Evolutionary conservation across 2,113 vertebrate genomes (phyloP), one percentile per base, ranked within the genome.

Genomic region (Corythaixoides concolor): DNA sequence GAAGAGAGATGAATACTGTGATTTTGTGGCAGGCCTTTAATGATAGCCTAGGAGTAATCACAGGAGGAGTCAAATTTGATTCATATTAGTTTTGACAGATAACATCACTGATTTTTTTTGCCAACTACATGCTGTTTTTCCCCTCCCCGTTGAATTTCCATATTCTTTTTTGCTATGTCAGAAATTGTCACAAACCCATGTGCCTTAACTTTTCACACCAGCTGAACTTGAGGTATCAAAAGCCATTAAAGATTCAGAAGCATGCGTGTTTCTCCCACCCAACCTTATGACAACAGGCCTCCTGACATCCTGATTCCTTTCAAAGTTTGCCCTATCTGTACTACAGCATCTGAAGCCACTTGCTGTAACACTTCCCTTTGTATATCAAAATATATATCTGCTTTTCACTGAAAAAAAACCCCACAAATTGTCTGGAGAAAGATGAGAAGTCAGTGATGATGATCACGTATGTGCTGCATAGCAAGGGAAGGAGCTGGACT

Each of bases 261-360:
- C 23, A 5, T 12, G 6, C 8, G 9, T 11, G 24, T 19, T 3
- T 8, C 3, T 1, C 23, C 11, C 23, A 41, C 43, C 5, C 49
- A 56, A 23, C 14, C 6, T 33, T 43, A 45, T 2, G 7, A 15
- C 32, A 66, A 14, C 33, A 35, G 30, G 27, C 26, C 7, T 22
- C 28, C 60, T 60, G 32, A 15, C 15, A 24, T 41, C 45, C 30
- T 4, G 27, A 64, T 39, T 43, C 11, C 20, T n/a, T 35, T 33
- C 64, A 60, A 39, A 18, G 4, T 27, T 66, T 59, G 12, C 28
- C 58, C 20, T 47, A 24, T n/a, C 27, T 22, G 8, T 43, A 24
- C n/a, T 30, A 10, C 23, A 43, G 35, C 20, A n/a, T 12, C 72
- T 33, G n/a, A 41, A 84, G 66, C 24, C n/a, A 11, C 43, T 59